These are phyloP conservation scores for Apis cerana DNA, from an alignment of 1,140 invertebrate genomes.

Conservation along the genomic window DNA sequence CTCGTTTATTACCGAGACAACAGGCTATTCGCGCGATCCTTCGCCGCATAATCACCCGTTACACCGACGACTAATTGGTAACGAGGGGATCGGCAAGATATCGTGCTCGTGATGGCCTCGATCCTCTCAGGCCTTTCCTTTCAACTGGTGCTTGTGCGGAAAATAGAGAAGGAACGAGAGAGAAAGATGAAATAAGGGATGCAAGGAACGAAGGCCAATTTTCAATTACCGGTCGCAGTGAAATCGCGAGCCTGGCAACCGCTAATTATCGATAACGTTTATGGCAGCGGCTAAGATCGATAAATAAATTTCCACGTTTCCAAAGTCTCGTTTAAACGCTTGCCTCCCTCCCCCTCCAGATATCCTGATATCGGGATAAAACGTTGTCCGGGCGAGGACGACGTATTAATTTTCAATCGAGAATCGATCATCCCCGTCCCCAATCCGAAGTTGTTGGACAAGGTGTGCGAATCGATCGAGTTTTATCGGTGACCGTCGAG, in stretches of 20 bases:
- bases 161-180: not conserved
- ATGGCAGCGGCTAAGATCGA: not conserved
- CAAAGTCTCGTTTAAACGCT: constrained; percentile 7
- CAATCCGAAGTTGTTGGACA: not conserved
- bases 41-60: constrained; percentile 55
- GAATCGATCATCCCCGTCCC: not conserved
- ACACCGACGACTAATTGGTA: constrained; percentile 50
- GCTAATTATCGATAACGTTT: constrained; percentile 41
- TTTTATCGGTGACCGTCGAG: not conserved
- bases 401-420: not conserved
- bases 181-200: not conserved
- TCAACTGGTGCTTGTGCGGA: not conserved
- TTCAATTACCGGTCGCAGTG: constrained; percentile 49
- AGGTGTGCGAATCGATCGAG: not conserved
- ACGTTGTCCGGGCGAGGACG: not conserved
- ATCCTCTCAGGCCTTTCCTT: not conserved
- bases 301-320: constrained; percentile 46
- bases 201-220: constrained; percentile 23
- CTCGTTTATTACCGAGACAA: constrained; percentile 36
- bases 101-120: not conserved
- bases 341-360: not conserved
- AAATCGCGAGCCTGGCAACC: constrained; percentile 19
- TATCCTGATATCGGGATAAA: not conserved
- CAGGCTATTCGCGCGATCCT: constrained; percentile 34
- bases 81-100: constrained; percentile 49